Conservation (phyloP, 2,113 vertebrate genomes). For the Oreotragus oreotragus region DNA sequence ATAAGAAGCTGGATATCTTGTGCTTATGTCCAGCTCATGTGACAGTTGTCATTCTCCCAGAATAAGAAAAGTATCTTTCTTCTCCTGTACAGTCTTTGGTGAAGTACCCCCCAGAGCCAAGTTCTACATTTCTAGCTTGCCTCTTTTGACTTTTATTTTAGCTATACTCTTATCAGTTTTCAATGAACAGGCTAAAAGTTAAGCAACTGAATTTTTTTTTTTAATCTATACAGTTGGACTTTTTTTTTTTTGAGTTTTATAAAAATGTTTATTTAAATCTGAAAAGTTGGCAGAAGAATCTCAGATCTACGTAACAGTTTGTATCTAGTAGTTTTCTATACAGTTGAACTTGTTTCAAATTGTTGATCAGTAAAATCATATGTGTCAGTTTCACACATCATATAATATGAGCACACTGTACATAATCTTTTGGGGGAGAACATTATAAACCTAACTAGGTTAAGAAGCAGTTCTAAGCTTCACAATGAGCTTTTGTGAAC, state of each 20-base stretch:
- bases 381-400: not conserved
- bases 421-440: not conserved
- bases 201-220: not conserved
- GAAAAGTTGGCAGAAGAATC: not conserved
- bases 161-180: not conserved
- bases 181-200: not conserved
- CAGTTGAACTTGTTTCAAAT: not conserved
- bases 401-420: not conserved
- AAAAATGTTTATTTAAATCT: constrained; percentile 38
- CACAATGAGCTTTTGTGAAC: not conserved
- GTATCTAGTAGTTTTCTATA: not conserved
- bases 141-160: not conserved
- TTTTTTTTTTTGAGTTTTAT: not conserved
- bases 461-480: not conserved
- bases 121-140: not conserved
- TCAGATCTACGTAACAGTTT: constrained; percentile 29
- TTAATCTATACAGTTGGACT: not conserved
- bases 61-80: not conserved
- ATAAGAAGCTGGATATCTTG: not conserved
- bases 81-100: not conserved
- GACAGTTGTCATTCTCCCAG: not conserved
- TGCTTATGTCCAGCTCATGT: not conserved
- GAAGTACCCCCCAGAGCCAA: not conserved
- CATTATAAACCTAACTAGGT: not conserved
- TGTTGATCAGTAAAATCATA: not conserved